A percentile compares a stretch with the other conserved stretches of the same genome.
These are phyloP conservation scores for Diarsia mendica DNA, from an alignment of 2,888 invertebrate species.

Conservation along the genomic window DNA sequence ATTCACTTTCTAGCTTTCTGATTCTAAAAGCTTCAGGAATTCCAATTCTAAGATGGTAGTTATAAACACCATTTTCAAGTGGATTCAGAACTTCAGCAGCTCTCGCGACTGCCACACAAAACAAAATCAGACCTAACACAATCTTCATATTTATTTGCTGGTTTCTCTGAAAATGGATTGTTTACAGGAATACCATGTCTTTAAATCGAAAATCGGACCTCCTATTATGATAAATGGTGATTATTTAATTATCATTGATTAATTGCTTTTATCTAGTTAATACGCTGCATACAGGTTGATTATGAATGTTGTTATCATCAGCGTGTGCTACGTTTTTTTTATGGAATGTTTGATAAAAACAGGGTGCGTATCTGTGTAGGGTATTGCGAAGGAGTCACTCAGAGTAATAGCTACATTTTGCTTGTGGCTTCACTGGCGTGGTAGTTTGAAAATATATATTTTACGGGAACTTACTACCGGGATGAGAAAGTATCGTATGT, in stretches of 20 bases:
- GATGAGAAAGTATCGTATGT: background rate
- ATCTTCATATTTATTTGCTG: constrained; percentile 46
- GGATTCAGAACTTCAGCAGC: constrained; percentile 45
- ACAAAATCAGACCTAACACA: constrained; percentile 40
- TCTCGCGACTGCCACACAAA: constrained; percentile 46
- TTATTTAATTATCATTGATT: constrained; percentile 46
- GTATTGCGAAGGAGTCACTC: constrained; percentile 1
- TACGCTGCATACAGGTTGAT: constrained; percentile 9
- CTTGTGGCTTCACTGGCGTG: background rate
- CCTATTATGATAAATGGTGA: constrained; percentile 15
- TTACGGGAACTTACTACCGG: background rate
- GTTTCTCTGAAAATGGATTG: constrained; percentile 18
- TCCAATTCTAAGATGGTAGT: constrained; percentile 71
- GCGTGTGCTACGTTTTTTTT: background rate
- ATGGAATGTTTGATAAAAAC: constrained; percentile 12
- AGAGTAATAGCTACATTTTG: background rate
- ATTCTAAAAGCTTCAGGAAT: constrained; percentile 72
- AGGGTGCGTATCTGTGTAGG: background rate
- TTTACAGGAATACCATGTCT: background rate
- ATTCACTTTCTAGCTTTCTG: constrained; percentile 67
- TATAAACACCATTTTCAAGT: constrained; percentile 64
- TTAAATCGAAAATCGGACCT: constrained; percentile 23
- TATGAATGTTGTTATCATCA: constrained; percentile 3
- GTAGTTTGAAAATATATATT: background rate
- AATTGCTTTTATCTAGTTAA: constrained; percentile 27